Conservation (phyloP, 1,140 invertebrate genomes). For the Holotrichia oblita region DNA sequence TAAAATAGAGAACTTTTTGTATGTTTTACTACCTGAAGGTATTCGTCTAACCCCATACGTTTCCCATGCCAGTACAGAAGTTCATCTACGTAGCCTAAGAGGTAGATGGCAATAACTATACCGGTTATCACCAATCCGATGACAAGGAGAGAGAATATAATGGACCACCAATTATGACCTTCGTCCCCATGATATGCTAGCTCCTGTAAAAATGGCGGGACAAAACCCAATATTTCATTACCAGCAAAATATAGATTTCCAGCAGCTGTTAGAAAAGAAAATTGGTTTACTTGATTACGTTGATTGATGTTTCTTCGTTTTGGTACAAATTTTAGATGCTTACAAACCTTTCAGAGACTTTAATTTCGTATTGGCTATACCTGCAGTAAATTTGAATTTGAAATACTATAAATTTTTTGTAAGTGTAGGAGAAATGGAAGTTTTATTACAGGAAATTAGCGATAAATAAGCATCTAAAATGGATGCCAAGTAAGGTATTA, state of each 20-base stretch:
- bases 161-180: slow-evolving; percentile 87
- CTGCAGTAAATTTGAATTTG: too few species aligned
- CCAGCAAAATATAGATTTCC: background rate
- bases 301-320: too few species aligned
- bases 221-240: background rate
- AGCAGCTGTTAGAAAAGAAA: background rate
- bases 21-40: slow-evolving; percentile 69
- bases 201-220: slow-evolving; percentile 64
- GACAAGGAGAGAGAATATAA: slow-evolving; percentile 84
- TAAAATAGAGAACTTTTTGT: background rate
- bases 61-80: slow-evolving; percentile 85
- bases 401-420: too few species aligned
- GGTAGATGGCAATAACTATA: slow-evolving; percentile 84
- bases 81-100: slow-evolving; percentile 88
- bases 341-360: too few species aligned
- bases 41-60: slow-evolving; percentile 83
- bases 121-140: slow-evolving; percentile 86
- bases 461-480: too few species aligned
- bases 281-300: background rate
- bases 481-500: too few species aligned
- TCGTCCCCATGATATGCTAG: slow-evolving; percentile 74
- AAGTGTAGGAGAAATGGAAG: too few species aligned
- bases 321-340: too few species aligned
- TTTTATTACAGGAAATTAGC: too few species aligned
- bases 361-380: too few species aligned